A percentile compares a stretch with the other conserved stretches of the same genome.
Evolutionary conservation across 2,797 vertebrate genomes (phyloP).

Genomic region (Crocodylus rhombifer): DNA sequence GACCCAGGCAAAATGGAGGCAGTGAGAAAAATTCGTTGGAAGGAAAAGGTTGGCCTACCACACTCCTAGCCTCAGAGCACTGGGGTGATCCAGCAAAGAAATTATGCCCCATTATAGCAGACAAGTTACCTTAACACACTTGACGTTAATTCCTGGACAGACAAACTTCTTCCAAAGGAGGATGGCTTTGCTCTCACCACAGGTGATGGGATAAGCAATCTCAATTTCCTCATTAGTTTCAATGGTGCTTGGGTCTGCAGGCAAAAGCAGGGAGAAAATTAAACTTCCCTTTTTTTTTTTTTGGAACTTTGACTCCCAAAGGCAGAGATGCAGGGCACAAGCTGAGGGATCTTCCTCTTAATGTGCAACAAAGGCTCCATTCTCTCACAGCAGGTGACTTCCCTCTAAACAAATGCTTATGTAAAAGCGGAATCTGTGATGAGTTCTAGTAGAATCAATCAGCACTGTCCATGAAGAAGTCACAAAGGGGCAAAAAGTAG

Average conservation of each 20-base stretch:
- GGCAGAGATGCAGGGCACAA: neutral
- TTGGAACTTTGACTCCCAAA: neutral
- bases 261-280: neutral
- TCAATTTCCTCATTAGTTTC: slow-evolving; percentile 89
- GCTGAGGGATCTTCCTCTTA: no score
- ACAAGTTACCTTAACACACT: slow-evolving; percentile 93
- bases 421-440: neutral
- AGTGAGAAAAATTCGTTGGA: neutral
- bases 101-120: neutral
- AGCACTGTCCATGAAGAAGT: neutral
- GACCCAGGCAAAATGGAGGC: neutral
- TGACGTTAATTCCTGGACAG: slow-evolving; percentile 98
- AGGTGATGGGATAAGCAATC: slow-evolving; percentile 95
- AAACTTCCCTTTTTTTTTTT: neutral
- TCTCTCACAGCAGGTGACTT: neutral
- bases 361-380: neutral
- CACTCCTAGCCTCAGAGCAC: neutral
- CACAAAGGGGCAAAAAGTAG: neutral
- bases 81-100: neutral
- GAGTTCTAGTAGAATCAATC: neutral
- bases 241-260: slow-evolving; percentile 81
- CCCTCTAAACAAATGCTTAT: slow-evolving; percentile 6
- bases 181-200: slow-evolving; percentile 96
- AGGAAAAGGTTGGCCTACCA: neutral
- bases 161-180: slow-evolving; percentile 98